Evolutionary conservation across 1,140 invertebrate species (phyloP).

Genomic region (Drosophila hydei): DNA sequence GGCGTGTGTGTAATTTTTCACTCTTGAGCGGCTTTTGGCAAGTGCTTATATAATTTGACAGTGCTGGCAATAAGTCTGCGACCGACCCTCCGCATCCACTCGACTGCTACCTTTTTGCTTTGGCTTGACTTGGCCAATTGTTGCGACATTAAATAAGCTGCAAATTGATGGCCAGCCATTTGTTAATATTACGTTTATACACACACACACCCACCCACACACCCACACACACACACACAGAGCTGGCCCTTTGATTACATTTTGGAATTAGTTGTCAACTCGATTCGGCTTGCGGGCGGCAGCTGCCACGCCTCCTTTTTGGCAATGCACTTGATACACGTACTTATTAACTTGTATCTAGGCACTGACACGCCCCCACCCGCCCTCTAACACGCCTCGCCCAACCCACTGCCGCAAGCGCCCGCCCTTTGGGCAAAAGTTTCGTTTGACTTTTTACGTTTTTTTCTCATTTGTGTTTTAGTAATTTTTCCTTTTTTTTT

Average conservation of each 20-base stretch:
- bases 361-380: constrained; percentile 18
- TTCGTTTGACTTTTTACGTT: constrained; percentile 23
- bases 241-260: constrained; percentile 70
- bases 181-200: constrained; percentile 73
- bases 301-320: constrained; percentile 8
- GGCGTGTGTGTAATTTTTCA: constrained; percentile 57
- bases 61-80: constrained; percentile 63
- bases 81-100: constrained; percentile 3
- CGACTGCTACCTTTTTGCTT: background rate
- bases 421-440: constrained; percentile 17
- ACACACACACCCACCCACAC: constrained; percentile 17
- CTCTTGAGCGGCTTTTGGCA: constrained; percentile 38
- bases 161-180: constrained; percentile 77
- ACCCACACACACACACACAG: background rate
- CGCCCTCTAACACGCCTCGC: too few relatives aligned
- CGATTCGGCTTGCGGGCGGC: background rate
- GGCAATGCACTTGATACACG: constrained; percentile 24
- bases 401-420: background rate
- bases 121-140: constrained; percentile 52
- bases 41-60: constrained; percentile 72
- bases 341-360: constrained; percentile 32
- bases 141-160: constrained; percentile 74
- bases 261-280: constrained; percentile 33
- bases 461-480: background rate
- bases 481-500: constrained; percentile 8